Percentiles rank a stretch among this genome's conserved stretches.
phyloP scores from a whole-genome alignment of 2,888 invertebrate species.

The Sinodicranocentrus sp. region DNA sequence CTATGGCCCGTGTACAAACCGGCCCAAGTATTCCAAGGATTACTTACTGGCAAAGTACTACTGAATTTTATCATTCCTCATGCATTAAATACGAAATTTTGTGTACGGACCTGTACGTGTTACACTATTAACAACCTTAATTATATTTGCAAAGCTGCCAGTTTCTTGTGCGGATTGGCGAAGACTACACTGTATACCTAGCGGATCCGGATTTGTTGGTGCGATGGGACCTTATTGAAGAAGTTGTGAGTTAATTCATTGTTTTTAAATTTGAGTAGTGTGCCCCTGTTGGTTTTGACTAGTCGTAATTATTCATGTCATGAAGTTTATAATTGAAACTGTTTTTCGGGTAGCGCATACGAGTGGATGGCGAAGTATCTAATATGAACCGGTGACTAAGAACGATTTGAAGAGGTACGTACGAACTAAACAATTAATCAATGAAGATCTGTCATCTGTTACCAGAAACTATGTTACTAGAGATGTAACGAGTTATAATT shows the following conservation, averaged over 20 bases:
- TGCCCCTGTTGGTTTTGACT: not conserved
- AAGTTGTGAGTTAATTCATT: constrained; percentile 86
- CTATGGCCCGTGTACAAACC: constrained; percentile 76
- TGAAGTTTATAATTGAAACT: too few species aligned
- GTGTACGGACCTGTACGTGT: not conserved
- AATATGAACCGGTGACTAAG: constrained; percentile 88
- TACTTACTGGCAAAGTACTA: constrained; percentile 94
- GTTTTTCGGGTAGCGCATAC: constrained; percentile 40
- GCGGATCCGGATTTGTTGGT: constrained; percentile 93
- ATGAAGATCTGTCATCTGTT: too few species aligned
- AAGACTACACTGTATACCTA: constrained; percentile 88
- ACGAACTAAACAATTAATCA: too few species aligned
- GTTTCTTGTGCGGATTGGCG: constrained; percentile 92
- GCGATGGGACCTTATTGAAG: constrained; percentile 94
- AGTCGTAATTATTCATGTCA: not conserved
- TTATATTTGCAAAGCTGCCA: constrained; percentile 86
- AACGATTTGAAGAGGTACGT: constrained; percentile 89
- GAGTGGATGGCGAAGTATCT: constrained; percentile 80
- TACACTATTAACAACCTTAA: not conserved
- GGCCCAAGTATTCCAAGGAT: constrained; percentile 83
- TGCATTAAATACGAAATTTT: too few species aligned
- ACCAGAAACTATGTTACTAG: too few species aligned
- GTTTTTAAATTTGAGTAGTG: too few species aligned
- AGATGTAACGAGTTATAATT: constrained; percentile 28
- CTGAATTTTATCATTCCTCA: not conserved